A percentile compares a stretch with the other conserved stretches of the same genome.
Evolutionary conservation across 2,888 invertebrate species (phyloP).

Genomic region (Ephialtes manifestator): DNA sequence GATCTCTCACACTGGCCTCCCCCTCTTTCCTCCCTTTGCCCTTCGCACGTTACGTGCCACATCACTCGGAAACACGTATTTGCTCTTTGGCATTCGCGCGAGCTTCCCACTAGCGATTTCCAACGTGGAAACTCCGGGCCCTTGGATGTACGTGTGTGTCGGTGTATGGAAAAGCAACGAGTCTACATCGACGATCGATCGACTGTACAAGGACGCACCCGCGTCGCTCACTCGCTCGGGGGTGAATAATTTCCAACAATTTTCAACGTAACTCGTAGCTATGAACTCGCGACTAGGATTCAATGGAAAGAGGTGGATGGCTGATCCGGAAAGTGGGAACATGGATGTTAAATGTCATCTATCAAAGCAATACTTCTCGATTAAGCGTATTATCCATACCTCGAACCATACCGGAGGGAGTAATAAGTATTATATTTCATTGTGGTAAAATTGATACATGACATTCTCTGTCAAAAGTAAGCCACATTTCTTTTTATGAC

Average conservation of each 20-base stretch:
- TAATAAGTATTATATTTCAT: not conserved
- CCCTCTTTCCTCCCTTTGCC: slow-evolving; percentile 21
- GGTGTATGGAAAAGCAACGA: slow-evolving; percentile 38
- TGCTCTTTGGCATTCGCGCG: slow-evolving; percentile 79
- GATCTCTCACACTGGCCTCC: slow-evolving; percentile 35
- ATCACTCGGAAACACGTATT: slow-evolving; percentile 80
- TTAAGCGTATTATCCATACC: not conserved
- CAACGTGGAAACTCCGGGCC: slow-evolving; percentile 33
- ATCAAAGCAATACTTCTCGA: not conserved
- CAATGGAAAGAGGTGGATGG: not conserved
- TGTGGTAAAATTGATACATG: not conserved
- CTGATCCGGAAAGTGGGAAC: not conserved
- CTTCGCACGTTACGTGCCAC: slow-evolving; percentile 68
- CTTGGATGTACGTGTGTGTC: not conserved
- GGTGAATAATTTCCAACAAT: slow-evolving; percentile 65
- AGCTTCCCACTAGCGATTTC: slow-evolving; percentile 58
- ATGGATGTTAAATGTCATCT: not conserved
- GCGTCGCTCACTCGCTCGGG: slow-evolving; percentile 20
- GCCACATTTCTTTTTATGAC: no score
- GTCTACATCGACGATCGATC: slow-evolving; percentile 64
- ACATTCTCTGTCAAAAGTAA: no score
- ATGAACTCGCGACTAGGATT: slow-evolving; percentile 11
- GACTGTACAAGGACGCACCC: slow-evolving; percentile 54
- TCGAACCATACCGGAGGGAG: not conserved
- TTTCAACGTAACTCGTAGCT: slow-evolving; percentile 42